Evolutionary conservation across 2,797 vertebrate species (phyloP).

Genomic region (Hyperoplus lanceolatus): DNA sequence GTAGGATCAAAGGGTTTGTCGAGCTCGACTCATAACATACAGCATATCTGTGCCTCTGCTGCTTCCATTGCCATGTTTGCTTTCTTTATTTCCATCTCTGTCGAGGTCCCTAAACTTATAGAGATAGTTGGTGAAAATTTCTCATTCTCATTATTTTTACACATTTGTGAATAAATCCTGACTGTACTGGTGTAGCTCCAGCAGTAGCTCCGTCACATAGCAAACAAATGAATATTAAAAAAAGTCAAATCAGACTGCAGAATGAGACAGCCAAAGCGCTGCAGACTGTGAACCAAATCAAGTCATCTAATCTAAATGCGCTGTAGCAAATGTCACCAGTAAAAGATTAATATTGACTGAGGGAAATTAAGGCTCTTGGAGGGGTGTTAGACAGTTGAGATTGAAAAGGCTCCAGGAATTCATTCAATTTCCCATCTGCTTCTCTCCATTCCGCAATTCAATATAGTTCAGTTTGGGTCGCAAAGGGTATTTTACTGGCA

Average conservation of each 20-base stretch:
- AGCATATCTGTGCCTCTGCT: neutral
- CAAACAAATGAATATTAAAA: constrained; percentile 23
- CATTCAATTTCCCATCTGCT: constrained; percentile 62
- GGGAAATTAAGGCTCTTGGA: constrained; percentile 59
- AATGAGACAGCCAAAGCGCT: constrained; percentile 5
- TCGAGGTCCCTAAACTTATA: too few species aligned
- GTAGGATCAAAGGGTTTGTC: neutral
- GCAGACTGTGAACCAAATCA: constrained; percentile 46
- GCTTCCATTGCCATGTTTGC: neutral
- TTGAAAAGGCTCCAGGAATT: constrained; percentile 56
- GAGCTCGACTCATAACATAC: neutral
- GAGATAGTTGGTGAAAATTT: neutral
- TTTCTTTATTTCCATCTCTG: too few species aligned
- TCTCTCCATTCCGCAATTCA: constrained; percentile 30
- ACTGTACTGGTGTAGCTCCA: neutral
- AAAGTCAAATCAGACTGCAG: constrained; percentile 22
- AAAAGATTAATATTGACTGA: constrained; percentile 73
- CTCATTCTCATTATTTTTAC: constrained; percentile 11
- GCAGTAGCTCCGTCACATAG: neutral
- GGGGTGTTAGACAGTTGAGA: constrained; percentile 46
- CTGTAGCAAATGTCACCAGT: constrained; percentile 59
- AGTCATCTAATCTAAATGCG: constrained; percentile 61
- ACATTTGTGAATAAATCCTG: constrained; percentile 6
- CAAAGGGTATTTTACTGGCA: constrained; percentile 25
- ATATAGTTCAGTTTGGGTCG: constrained; percentile 31